Evolutionary conservation across 2,797 vertebrate species (phyloP).

Genomic region (Pipistrellus pipistrellus): DNA sequence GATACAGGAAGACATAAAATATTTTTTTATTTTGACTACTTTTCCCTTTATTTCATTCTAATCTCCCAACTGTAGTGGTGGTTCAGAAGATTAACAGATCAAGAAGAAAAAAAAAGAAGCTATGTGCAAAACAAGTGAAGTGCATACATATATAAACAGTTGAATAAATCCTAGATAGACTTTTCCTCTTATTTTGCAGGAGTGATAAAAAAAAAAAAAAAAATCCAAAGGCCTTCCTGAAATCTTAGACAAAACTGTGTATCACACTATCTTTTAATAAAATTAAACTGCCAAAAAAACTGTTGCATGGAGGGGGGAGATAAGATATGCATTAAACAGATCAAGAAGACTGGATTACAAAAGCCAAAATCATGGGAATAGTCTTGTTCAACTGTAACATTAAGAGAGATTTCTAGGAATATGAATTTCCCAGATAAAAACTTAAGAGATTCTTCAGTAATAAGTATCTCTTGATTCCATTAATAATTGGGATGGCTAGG

Average conservation of each 20-base stretch:
- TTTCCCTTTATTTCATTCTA: conserved; percentile 47
- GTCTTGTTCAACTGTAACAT: not conserved
- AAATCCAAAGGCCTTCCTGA: conserved; percentile 63
- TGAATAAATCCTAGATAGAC: conserved; percentile 63
- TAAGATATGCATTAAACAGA: not conserved
- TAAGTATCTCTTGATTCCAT: not conserved
- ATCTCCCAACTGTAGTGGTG: not conserved
- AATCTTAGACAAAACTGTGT: not conserved
- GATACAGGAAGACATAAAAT: conserved; percentile 32
- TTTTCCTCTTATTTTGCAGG: conserved; percentile 60
- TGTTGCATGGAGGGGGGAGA: not conserved
- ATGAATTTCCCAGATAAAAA: conserved; percentile 8
- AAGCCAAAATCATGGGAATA: not conserved
- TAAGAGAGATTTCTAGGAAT: conserved; percentile 29
- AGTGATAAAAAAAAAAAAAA: not conserved
- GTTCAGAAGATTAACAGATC: conserved; percentile 44
- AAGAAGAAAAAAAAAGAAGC: not conserved
- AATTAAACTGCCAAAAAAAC: conserved; percentile 45
- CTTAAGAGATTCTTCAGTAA: not conserved
- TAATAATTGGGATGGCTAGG: not conserved
- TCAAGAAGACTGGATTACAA: not conserved
- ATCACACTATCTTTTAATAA: conserved; percentile 2
- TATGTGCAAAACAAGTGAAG: not conserved
- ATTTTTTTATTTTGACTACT: conserved; percentile 7
- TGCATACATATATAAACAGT: not conserved